These are phyloP conservation scores for Aphaenogaster rudis DNA, from an alignment of 1,140 invertebrate genomes.

Conservation along the genomic window DNA sequence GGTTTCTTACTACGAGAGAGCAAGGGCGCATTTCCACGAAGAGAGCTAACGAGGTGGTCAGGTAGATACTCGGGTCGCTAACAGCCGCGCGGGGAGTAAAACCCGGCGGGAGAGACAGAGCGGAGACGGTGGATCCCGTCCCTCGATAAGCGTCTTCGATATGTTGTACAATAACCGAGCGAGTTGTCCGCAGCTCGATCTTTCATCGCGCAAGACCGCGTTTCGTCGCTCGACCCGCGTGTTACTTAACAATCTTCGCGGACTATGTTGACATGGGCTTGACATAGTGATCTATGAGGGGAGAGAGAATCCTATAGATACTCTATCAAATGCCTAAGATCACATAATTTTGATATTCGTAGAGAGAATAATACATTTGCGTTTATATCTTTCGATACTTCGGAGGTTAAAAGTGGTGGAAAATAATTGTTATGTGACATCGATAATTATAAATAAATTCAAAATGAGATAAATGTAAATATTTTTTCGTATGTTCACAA, in stretches of 20 bases:
- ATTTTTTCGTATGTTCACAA: not conserved
- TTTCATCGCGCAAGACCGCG: conserved; percentile 22
- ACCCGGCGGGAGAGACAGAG: conserved; percentile 51
- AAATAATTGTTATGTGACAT: not conserved
- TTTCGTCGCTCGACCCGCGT: conserved; percentile 15
- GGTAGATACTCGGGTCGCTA: conserved; percentile 63
- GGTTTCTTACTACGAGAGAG: conserved; percentile 55
- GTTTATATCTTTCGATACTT: not conserved
- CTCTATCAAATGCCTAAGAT: not conserved
- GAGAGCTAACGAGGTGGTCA: conserved; percentile 61
- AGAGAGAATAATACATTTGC: not conserved
- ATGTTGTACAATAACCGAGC: conserved; percentile 65
- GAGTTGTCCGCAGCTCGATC: conserved; percentile 28
- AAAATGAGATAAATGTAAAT: not conserved
- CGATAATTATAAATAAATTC: not conserved
- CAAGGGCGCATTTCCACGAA: conserved; percentile 66
- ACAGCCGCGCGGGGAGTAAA: conserved; percentile 53
- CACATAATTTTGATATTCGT: not conserved
- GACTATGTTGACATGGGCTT: not conserved
- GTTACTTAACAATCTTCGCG: conserved; percentile 20
- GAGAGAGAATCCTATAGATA: not conserved
- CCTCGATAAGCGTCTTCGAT: conserved; percentile 69
- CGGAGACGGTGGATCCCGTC: conserved; percentile 53
- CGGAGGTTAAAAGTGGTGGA: not conserved
- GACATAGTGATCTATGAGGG: not conserved